Percentiles rank a stretch among this genome's conserved stretches.
Conservation (phyloP, 1,140 invertebrate genomes). For the Ruditapes philippinarum region DNA sequence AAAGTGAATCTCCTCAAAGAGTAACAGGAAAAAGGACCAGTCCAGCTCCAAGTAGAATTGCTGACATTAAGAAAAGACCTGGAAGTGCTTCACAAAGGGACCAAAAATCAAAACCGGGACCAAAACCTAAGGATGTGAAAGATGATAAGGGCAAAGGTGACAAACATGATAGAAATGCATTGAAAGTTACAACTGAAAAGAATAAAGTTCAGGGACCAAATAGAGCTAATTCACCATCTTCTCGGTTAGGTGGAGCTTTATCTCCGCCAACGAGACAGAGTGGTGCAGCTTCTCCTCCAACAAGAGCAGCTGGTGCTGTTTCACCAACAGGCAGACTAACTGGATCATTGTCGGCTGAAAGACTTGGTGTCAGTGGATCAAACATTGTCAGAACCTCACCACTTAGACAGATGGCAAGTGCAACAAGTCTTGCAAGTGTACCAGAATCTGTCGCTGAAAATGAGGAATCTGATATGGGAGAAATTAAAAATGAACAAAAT, state of each 20-base stretch:
- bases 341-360: slow-evolving; percentile 20
- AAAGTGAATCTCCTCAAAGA: slow-evolving; percentile 52
- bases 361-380: background rate
- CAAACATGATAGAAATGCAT: background rate
- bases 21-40: slow-evolving; percentile 36
- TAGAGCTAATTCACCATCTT: background rate
- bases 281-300: background rate
- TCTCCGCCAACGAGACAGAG: background rate
- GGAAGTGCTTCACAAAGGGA: slow-evolving; percentile 23
- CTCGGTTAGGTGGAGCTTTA: background rate
- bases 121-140: slow-evolving; percentile 11
- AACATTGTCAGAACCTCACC: background rate
- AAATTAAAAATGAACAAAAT: slow-evolving; percentile 55
- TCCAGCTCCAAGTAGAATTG: slow-evolving; percentile 9
- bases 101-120: background rate
- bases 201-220: slow-evolving; percentile 17
- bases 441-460: slow-evolving; percentile 80
- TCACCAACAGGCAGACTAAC: background rate
- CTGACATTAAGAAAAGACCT: slow-evolving; percentile 42
- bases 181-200: background rate
- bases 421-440: slow-evolving; percentile 82
- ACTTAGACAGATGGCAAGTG: slow-evolving; percentile 75
- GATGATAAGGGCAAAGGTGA: slow-evolving; percentile 30
- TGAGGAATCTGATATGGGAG: slow-evolving; percentile 61
- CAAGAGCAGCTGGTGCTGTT: background rate